Percentiles rank a stretch among this genome's conserved stretches.
These are phyloP conservation scores for Emydura subglobosa DNA, from an alignment of 2,113 vertebrate species.

Conservation along the genomic window DNA sequence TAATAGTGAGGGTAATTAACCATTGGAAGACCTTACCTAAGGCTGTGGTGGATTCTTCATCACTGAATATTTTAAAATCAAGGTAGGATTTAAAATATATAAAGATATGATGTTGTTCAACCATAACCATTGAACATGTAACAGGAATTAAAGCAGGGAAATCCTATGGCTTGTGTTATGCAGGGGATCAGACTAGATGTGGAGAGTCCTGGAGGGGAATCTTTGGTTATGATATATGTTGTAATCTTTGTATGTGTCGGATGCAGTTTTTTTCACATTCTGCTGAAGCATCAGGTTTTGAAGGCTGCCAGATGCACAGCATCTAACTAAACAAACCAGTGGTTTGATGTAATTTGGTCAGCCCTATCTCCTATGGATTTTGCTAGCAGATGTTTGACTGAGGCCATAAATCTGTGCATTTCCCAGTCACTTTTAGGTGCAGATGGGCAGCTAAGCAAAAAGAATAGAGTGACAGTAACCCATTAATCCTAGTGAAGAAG, in stretches of 20 bases:
- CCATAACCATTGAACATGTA: neutral
- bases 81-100: neutral
- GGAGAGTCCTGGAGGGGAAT: neutral
- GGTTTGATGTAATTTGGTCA: fast-evolving
- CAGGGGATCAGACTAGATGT: no score
- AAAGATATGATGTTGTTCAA: neutral
- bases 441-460: neutral
- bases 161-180: fast-evolving
- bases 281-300: fast-evolving
- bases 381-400: fast-evolving
- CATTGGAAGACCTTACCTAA: fast-evolving
- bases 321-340: fast-evolving
- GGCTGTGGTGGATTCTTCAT: no score
- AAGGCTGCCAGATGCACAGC: fast-evolving
- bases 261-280: fast-evolving
- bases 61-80: neutral
- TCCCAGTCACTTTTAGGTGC: neutral
- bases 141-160: fast-evolving
- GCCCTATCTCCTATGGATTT: no score
- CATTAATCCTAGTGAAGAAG: fast-evolving
- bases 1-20: fast-evolving
- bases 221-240: neutral
- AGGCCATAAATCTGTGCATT: fast-evolving
- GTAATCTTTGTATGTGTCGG: neutral
- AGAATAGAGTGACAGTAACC: neutral